Percentiles rank a stretch among this genome's conserved stretches.
phyloP scores from a whole-genome alignment of 53 echinoderm and acorn worm genomes.

The Temnopleurus reevesii region DNA sequence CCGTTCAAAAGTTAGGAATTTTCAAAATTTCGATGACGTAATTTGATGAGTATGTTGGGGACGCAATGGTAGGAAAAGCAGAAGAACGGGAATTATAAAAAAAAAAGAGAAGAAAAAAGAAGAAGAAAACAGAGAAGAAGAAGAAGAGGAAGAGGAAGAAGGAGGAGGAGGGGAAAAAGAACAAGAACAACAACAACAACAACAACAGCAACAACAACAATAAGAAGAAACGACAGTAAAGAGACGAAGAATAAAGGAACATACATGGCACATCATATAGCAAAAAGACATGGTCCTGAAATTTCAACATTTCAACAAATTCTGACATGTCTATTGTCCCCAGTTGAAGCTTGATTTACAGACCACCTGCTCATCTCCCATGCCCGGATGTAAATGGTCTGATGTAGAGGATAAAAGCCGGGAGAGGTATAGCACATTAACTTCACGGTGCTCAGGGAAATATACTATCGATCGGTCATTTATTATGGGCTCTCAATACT shows the following conservation, averaged over 20 bases:
- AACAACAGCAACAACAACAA: too few species aligned
- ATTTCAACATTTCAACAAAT: too few species aligned
- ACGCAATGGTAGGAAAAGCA: background rate
- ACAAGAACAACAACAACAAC: too few species aligned
- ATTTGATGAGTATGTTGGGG: too few species aligned
- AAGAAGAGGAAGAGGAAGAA: background rate
- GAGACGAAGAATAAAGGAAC: too few species aligned
- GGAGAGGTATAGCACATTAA: background rate
- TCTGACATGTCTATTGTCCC: background rate
- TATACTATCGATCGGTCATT: background rate
- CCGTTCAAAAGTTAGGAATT: too few species aligned
- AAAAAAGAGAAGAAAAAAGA: background rate
- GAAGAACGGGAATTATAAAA: background rate
- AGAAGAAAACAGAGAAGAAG: background rate
- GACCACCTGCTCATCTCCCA: slow-evolving; percentile 23
- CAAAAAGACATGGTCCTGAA: too few species aligned
- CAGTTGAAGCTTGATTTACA: background rate
- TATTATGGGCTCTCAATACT: background rate
- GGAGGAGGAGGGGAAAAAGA: too few species aligned
- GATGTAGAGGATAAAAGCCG: background rate
- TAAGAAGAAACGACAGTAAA: too few species aligned
- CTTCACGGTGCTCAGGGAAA: background rate
- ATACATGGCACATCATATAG: too few species aligned
- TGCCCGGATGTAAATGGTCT: background rate
- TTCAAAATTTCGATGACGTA: too few species aligned